A percentile compares a stretch with the other conserved stretches of the same genome.
phyloP scores from a whole-genome alignment of 2,888 invertebrate genomes.

The Drosophila paranaensis region DNA sequence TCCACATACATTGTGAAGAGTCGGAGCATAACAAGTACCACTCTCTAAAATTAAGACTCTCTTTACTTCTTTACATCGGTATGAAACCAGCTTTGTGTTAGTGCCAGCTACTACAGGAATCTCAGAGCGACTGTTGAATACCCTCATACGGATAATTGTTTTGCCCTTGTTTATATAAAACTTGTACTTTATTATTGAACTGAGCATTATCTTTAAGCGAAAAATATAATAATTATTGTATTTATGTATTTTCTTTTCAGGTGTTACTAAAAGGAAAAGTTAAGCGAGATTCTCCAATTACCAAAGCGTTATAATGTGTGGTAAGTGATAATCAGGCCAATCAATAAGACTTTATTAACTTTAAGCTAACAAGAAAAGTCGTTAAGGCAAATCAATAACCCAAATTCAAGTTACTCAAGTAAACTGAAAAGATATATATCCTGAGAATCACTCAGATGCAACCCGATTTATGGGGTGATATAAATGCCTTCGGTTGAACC shows the following conservation, averaged over 20 bases:
- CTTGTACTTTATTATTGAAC: background rate
- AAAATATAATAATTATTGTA: background rate
- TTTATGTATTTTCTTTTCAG: slow-evolving; percentile 7
- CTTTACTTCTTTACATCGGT: background rate
- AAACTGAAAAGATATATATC: no score
- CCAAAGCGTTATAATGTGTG: slow-evolving; percentile 43
- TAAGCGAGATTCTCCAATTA: background rate
- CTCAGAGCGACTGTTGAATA: background rate
- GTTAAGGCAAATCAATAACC: background rate
- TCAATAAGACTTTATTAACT: background rate
- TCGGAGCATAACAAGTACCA: slow-evolving; percentile 8
- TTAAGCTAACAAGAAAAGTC: no score
- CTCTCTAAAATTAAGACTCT: slow-evolving; percentile 7
- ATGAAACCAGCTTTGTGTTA: background rate
- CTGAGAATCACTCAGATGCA: no score
- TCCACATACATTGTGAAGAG: background rate
- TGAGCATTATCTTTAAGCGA: background rate
- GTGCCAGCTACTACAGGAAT: background rate
- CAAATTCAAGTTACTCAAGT: no score
- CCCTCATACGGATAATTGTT: background rate
- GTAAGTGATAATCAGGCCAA: slow-evolving; percentile 29
- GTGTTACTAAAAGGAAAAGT: background rate
- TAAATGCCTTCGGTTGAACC: background rate
- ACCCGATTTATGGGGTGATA: background rate
- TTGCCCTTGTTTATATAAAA: background rate